These are phyloP conservation scores for Rallus limicola DNA, from an alignment of 2,113 vertebrate species.

Conservation along the genomic window DNA sequence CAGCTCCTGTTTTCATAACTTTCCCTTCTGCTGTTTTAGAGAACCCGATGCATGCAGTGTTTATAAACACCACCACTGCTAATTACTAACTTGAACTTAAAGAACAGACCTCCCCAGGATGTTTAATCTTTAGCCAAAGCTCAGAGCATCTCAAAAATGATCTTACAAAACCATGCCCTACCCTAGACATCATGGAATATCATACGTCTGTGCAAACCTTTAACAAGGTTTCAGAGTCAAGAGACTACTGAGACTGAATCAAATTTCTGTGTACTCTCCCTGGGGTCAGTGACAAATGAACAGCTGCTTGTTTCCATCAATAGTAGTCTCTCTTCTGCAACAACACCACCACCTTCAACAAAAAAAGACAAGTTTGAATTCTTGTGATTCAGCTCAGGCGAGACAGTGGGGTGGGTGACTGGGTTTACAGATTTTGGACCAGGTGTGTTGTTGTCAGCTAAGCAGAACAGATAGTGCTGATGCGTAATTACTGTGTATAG, in stretches of 20 bases:
- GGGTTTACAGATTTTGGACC: neutral
- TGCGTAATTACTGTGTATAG: constrained; percentile 51
- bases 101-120: neutral
- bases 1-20: neutral
- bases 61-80: neutral
- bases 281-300: constrained; percentile 20
- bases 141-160: neutral
- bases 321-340: neutral
- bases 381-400: neutral
- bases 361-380: neutral
- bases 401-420: neutral
- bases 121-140: neutral
- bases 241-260: neutral
- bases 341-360: neutral
- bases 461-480: constrained; percentile 54
- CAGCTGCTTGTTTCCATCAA: neutral
- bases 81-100: neutral
- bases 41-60: neutral
- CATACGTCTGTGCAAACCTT: neutral
- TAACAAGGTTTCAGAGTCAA: neutral
- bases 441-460: constrained; percentile 49
- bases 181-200: neutral
- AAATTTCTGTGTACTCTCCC: neutral
- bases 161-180: neutral
- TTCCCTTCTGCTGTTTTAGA: neutral